Evolutionary conservation across 2,888 invertebrate species (phyloP).

Genomic region (Suillia variegata): DNA sequence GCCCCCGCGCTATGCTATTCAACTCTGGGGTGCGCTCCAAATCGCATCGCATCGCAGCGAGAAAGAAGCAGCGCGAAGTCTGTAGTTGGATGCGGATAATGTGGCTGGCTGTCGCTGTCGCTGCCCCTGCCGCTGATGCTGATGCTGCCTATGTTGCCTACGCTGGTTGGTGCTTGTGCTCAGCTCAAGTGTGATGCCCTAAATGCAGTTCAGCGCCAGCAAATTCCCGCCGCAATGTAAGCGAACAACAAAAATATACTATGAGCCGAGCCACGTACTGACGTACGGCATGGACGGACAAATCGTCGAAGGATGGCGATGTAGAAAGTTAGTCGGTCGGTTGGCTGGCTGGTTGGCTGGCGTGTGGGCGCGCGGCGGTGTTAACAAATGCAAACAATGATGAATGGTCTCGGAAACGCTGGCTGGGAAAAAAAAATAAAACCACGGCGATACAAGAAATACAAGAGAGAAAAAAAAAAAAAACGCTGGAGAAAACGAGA

Average conservation of each 20-base stretch:
- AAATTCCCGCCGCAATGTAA: not conserved
- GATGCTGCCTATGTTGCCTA: no score
- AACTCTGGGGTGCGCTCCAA: not conserved
- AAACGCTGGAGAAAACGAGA: no score
- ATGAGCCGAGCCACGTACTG: no score
- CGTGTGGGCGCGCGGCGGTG: no score
- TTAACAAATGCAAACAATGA: conserved; percentile 1
- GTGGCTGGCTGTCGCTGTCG: not conserved
- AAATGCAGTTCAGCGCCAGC: not conserved
- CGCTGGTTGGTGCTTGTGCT: not conserved
- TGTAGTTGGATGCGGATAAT: not conserved
- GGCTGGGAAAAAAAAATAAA: not conserved
- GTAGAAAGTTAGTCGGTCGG: no score
- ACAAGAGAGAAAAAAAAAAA: not conserved
- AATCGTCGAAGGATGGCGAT: no score
- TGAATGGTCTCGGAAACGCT: conserved; percentile 1
- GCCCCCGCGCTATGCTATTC: no score
- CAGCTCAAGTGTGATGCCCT: conserved; percentile 2
- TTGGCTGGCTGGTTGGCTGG: no score
- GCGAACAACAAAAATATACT: not conserved
- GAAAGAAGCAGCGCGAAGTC: no score
- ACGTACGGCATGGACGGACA: no score
- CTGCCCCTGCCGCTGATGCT: no score
- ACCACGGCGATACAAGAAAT: not conserved
- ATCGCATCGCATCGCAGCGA: no score